These are phyloP conservation scores for Microtus ochrogaster DNA, from an alignment of 2,113 vertebrate genomes.

Conservation along the genomic window DNA sequence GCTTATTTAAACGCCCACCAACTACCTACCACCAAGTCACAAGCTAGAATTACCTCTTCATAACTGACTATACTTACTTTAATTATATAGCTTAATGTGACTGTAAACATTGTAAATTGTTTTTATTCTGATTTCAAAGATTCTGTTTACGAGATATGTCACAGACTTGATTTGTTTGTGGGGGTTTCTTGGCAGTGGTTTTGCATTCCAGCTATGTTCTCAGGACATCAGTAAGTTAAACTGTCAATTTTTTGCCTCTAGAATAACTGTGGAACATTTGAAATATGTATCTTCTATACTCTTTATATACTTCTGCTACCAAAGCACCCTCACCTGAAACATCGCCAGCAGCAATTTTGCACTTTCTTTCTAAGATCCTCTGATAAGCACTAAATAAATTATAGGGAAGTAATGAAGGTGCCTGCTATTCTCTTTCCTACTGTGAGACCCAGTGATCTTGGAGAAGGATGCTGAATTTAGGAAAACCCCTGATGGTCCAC, in stretches of 20 bases:
- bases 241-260: conserved; percentile 62
- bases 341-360: conserved; percentile 59
- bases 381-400: conserved; percentile 69
- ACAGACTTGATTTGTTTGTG: conserved; percentile 73
- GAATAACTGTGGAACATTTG: conserved; percentile 76
- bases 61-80: conserved; percentile 11
- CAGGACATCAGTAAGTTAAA: conserved; percentile 77
- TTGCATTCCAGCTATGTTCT: conserved; percentile 81
- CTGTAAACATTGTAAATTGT: conserved; percentile 76
- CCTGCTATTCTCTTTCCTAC: neutral
- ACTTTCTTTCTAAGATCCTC: conserved; percentile 73
- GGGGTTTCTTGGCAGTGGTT: conserved; percentile 76
- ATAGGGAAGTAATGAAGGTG: conserved; percentile 37
- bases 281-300: conserved; percentile 71
- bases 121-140: conserved; percentile 80
- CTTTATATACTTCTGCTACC: conserved; percentile 68
- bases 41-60: neutral
- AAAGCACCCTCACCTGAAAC: conserved; percentile 61
- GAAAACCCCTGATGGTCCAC: conserved; percentile 75
- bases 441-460: conserved; percentile 71
- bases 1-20: neutral
- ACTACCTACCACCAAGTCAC: neutral
- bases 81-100: conserved; percentile 18
- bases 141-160: conserved; percentile 69
- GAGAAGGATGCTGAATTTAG: conserved; percentile 63